A percentile compares a stretch with the other conserved stretches of the same genome.
Evolutionary conservation across 1,140 invertebrate species (phyloP).

Genomic region (Drosophila pectinifera): DNA sequence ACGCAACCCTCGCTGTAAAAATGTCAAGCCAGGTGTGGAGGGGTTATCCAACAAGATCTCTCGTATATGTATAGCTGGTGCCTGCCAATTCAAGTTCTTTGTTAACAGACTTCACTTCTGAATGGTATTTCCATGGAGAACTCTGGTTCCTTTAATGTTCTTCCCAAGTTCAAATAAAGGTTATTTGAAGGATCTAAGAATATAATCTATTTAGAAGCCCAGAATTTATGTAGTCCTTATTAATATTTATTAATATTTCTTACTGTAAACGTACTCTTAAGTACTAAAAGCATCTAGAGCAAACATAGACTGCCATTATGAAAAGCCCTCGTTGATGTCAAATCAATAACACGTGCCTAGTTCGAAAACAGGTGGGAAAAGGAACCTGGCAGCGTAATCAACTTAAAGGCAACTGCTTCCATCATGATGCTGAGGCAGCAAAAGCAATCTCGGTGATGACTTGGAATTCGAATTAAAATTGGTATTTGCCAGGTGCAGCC

Average conservation of each 20-base stretch:
- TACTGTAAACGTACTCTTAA: not conserved
- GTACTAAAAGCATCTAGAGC: not conserved
- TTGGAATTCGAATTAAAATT: slow-evolving; percentile 36
- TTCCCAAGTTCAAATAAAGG: not conserved
- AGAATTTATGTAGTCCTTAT: not conserved
- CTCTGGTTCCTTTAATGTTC: not conserved
- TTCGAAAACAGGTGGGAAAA: slow-evolving; percentile 6
- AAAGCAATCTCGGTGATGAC: slow-evolving; percentile 33
- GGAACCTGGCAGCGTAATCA: slow-evolving; percentile 17
- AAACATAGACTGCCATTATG: not conserved
- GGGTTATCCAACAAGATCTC: slow-evolving; percentile 35
- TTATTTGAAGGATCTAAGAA: not conserved
- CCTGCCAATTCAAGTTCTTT: slow-evolving; percentile 11
- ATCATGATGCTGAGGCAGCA: slow-evolving; percentile 65
- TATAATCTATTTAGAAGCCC: not conserved
- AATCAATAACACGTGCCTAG: not conserved
- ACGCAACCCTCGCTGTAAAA: slow-evolving; percentile 72
- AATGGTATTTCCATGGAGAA: not conserved
- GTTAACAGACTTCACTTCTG: not conserved
- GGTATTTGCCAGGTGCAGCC: slow-evolving; percentile 38
- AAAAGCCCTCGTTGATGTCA: not conserved
- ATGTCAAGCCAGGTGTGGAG: slow-evolving; percentile 67
- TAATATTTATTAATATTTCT: too few species aligned
- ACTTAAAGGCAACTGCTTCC: slow-evolving; percentile 8
- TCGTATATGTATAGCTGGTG: slow-evolving; percentile 31